phyloP scores from a whole-genome alignment of 2,113 vertebrate genomes.

The Himantopus leucocephalus region DNA sequence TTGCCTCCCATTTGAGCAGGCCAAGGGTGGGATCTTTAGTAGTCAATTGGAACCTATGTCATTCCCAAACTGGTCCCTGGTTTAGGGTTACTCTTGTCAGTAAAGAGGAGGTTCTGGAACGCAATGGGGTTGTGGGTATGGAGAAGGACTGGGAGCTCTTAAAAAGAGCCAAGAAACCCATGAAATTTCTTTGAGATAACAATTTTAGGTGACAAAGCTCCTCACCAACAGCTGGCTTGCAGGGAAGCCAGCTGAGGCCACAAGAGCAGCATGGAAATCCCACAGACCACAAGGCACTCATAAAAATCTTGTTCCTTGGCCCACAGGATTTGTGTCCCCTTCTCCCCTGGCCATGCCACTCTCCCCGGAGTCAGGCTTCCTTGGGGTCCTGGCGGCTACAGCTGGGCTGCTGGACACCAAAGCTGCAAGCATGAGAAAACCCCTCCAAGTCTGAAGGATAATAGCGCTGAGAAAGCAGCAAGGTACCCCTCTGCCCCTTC shows the following conservation, averaged over 20 bases:
- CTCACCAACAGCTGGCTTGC: background rate
- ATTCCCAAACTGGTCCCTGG: background rate
- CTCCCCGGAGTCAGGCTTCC: background rate
- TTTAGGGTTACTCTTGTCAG: background rate
- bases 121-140: background rate
- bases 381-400: background rate
- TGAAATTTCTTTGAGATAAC: background rate
- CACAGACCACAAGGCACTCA: background rate
- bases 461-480: background rate
- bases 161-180: background rate
- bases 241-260: background rate
- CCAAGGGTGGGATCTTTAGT: background rate
- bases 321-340: background rate
- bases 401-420: background rate
- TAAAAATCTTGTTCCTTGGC: background rate
- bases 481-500: background rate
- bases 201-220: background rate
- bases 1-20: background rate
- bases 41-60: background rate
- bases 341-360: fast-evolving
- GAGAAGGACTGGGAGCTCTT: background rate
- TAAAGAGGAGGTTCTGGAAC: background rate
- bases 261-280: background rate
- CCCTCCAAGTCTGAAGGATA: background rate
- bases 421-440: background rate